Base-by-base conservation (phyloP, 23 tunicate species). In the Ciona savignyi region DNA sequence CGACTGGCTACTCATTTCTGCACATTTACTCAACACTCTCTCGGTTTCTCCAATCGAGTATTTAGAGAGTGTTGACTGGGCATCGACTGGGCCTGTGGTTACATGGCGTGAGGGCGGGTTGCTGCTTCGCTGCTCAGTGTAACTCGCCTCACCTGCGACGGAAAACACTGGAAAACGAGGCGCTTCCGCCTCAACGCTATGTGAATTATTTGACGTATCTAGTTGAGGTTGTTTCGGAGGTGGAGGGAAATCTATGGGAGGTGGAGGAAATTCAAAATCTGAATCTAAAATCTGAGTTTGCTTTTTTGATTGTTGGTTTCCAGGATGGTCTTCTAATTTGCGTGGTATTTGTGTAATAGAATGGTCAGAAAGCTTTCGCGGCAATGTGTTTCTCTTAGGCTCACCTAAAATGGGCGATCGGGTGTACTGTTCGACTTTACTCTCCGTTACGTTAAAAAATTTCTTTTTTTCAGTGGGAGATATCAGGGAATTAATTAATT, bases 381-480 rank as follows among this genome's bases (percentile, higher is more conserved):
- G 56, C n/a, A n/a, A n/a, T 15, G 56, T 6, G 11, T 6, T 42
- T 9, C 11, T 15, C 15, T 42, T 42, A 42, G 15, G 11, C 15
- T 42, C 56, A 15, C 56, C 56, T 6, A 6, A 15, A 9, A 30
- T n/a, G 11, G 63, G 20, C 63, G 64, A 27, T 35, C 34, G 27
- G 20, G 76, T 33, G 15, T 25, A 21, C 32, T 33, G 33, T 19
- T 29, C 30, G 73, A 51, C 51, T 29, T 29, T 2, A 6, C 11
- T 15, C 56, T 42, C 56, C 11, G 56, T 6, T 6, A 9, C 56
- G 9, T 74, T 74, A 25, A 74, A 74, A 11, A 74, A 74, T n/a
- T 74, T 62, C 69, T 74, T 74, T 32, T 74, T 74, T 30, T 74
- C 78, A 1, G 78, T 74, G 9, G 78, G 78, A 19, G 78, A 74